These are phyloP conservation scores for Cliona cf. orientalis DNA, from an alignment of 37 sponge, comb jelly and placozoan genomes.

Conservation along the genomic window DNA sequence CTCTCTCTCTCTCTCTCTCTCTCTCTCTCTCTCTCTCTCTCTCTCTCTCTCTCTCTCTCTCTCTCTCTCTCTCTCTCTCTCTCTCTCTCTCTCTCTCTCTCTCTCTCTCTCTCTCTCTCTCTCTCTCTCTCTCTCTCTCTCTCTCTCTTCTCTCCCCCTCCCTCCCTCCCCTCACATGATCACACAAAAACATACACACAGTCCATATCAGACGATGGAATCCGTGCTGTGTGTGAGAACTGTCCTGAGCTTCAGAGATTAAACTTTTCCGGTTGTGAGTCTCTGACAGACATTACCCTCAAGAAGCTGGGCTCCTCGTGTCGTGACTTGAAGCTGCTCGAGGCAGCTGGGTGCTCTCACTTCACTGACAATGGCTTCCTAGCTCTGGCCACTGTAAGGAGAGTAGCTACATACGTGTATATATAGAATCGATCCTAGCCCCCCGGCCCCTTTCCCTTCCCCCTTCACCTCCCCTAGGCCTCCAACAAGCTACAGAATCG, in stretches of 20 bases:
- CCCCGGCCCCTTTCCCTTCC: too few relatives aligned
- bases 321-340: conserved; percentile 58
- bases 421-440: too few relatives aligned
- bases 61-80: conserved; percentile 45
- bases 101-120: conserved; percentile 42
- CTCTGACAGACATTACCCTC: conserved; percentile 77
- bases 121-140: conserved; percentile 40
- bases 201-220: conserved; percentile 63
- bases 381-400: conserved; percentile 60
- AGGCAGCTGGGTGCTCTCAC: conserved; percentile 71
- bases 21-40: conserved; percentile 44
- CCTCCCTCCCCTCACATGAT: not conserved
- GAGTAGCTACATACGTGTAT: not conserved
- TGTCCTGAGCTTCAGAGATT: conserved; percentile 67
- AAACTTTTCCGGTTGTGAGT: conserved; percentile 64
- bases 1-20: conserved; percentile 58
- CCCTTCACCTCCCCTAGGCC: too few relatives aligned
- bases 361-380: conserved; percentile 79
- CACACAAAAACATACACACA: conserved; percentile 4
- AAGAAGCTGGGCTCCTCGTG: conserved; percentile 74
- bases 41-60: conserved; percentile 53
- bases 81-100: conserved; percentile 44
- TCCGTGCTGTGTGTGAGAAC: conserved; percentile 57
- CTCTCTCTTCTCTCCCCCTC: conserved; percentile 29
- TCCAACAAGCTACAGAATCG: too few relatives aligned